Percentiles rank a stretch among this genome's conserved stretches.
Conservation (phyloP, 2,113 vertebrate species). For the Myxocyprinus asiaticus region DNA sequence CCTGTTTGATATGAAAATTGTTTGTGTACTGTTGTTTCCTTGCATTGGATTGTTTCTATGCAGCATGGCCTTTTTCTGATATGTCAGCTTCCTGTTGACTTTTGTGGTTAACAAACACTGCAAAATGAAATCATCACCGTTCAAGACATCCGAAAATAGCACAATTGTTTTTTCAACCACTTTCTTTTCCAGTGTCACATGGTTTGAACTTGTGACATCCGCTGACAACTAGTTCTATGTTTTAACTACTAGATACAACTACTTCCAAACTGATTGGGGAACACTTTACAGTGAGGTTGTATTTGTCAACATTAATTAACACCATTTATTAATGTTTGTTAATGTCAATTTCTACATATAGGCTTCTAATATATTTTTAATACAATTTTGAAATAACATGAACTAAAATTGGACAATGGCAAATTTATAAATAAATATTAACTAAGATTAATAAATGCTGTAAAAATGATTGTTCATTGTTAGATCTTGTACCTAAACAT, state of each 20-base stretch:
- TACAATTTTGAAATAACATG: no score
- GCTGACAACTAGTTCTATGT: neutral
- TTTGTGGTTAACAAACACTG: slow-evolving; percentile 48
- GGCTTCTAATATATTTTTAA: no score
- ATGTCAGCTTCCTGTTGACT: slow-evolving; percentile 68
- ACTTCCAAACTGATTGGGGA: neutral
- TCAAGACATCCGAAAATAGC: slow-evolving; percentile 42
- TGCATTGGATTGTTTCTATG: slow-evolving; percentile 52
- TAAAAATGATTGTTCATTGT: no score
- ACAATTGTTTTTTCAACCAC: slow-evolving; percentile 47
- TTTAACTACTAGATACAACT: neutral
- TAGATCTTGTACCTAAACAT: no score
- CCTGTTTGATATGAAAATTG: neutral
- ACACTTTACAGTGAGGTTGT: no score
- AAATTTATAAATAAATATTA: no score
- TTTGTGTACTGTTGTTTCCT: slow-evolving; percentile 20
- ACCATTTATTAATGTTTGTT: no score
- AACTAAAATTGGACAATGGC: no score
- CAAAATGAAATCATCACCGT: slow-evolving; percentile 36
- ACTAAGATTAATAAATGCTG: no score
- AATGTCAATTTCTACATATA: no score
- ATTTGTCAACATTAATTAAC: no score
- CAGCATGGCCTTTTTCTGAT: slow-evolving; percentile 22
- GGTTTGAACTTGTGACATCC: neutral
- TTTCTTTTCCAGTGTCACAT: slow-evolving; percentile 34